A percentile compares a stretch with the other conserved stretches of the same genome.
phyloP scores from a whole-genome alignment of 2,113 vertebrate genomes.

The Epinephelus fuscoguttatus region DNA sequence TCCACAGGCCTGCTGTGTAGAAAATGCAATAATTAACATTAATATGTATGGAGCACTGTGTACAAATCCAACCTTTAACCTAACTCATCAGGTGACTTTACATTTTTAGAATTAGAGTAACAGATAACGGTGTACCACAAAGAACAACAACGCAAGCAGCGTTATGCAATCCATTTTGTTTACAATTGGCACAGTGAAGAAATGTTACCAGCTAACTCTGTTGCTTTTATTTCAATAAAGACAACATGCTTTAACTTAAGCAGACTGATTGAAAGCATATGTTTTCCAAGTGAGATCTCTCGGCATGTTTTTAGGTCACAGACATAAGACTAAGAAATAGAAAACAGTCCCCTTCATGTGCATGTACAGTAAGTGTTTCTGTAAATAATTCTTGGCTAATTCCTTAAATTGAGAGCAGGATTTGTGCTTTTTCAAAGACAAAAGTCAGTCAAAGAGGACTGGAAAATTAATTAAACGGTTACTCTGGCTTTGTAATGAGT shows the following conservation, averaged over 20 bases:
- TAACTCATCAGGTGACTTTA: neutral
- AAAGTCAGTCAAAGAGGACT: neutral
- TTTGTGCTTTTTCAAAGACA: neutral
- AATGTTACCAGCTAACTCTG: neutral
- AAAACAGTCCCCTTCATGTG: conserved; percentile 7
- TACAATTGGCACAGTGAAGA: conserved; percentile 10
- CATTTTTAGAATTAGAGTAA: neutral
- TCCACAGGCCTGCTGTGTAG: neutral
- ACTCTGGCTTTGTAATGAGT: conserved; percentile 6
- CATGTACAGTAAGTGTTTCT: neutral
- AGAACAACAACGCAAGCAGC: neutral
- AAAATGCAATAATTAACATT: neutral
- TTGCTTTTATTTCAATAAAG: conserved; percentile 1
- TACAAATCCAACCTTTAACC: neutral
- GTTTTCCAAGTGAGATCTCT: conserved; percentile 24
- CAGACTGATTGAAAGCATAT: conserved; percentile 44
- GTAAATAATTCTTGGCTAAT: neutral
- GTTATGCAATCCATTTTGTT: conserved; percentile 33
- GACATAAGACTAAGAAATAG: conserved; percentile 7
- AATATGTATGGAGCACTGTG: neutral
- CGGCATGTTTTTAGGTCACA: conserved; percentile 11
- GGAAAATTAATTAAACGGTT: neutral
- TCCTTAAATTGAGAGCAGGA: neutral
- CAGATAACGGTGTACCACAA: neutral
- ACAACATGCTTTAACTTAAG: conserved; percentile 36